phyloP scores from a whole-genome alignment of 2,113 vertebrate species.

The Perccottus glenii region DNA sequence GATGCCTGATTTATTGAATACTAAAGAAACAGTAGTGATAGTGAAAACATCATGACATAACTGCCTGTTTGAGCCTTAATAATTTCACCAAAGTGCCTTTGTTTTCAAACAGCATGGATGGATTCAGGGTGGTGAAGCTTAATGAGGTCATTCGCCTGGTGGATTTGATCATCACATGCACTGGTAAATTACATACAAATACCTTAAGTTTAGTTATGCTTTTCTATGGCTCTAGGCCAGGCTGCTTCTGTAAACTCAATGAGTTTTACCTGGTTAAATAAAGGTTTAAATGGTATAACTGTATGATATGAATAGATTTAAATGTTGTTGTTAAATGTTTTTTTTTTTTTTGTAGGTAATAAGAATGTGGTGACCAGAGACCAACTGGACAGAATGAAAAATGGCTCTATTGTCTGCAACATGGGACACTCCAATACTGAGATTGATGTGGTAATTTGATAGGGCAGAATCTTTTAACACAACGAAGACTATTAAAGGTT shows the following conservation, averaged over 20 bases:
- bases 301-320: too few species aligned
- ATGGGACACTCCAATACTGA: slow-evolving; percentile 99
- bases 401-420: slow-evolving; percentile 97
- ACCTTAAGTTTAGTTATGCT: too few species aligned
- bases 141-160: slow-evolving; percentile 95
- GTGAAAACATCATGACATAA: background rate
- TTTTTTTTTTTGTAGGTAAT: slow-evolving; percentile 83
- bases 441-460: slow-evolving; percentile 89
- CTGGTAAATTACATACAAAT: slow-evolving; percentile 78
- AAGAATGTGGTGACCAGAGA: slow-evolving; percentile 98
- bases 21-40: slow-evolving; percentile 1
- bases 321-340: background rate
- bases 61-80: background rate
- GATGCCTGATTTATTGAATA: slow-evolving; percentile 5
- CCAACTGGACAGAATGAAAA: slow-evolving; percentile 97
- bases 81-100: slow-evolving; percentile 2
- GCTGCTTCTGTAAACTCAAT: too few species aligned
- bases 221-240: too few species aligned
- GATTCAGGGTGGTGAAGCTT: slow-evolving; percentile 95
- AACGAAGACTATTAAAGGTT: too few species aligned
- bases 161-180: slow-evolving; percentile 97
- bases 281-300: too few species aligned
- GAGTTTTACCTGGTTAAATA: too few species aligned
- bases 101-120: slow-evolving; percentile 90
- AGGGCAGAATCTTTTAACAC: too few species aligned